Conservation (phyloP, 1,140 invertebrate species). For the Papilio glaucus region DNA sequence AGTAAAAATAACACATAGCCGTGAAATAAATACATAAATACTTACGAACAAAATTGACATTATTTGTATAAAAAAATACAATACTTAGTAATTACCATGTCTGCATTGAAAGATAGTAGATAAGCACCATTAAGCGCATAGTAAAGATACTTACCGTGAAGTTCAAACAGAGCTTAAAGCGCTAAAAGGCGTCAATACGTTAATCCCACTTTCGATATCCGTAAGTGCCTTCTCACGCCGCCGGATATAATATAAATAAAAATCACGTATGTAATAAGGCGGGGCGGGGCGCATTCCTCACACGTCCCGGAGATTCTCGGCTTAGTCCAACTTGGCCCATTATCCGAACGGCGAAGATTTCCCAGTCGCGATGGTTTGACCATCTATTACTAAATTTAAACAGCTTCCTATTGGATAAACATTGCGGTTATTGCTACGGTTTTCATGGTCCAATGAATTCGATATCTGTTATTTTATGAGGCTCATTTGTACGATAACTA, state of each 20-base stretch:
- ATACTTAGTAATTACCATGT: background rate
- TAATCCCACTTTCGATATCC: conserved; percentile 72
- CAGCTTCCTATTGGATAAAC: conserved; percentile 35
- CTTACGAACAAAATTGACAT: no score
- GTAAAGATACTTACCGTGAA: conserved; percentile 59
- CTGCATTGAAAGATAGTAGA: background rate
- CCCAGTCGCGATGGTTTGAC: conserved; percentile 38
- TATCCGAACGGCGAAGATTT: conserved; percentile 49
- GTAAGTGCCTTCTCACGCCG: conserved; percentile 46
- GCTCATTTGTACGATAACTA: conserved; percentile 19
- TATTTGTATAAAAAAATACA: background rate
- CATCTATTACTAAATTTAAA: conserved; percentile 45
- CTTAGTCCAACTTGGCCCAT: conserved; percentile 75
- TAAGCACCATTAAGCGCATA: conserved; percentile 16
- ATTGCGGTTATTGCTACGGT: conserved; percentile 35
- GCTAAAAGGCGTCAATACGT: conserved; percentile 64
- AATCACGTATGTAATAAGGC: conserved; percentile 82
- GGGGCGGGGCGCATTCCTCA: conserved; percentile 67
- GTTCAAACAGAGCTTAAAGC: conserved; percentile 55
- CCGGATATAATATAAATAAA: conserved; percentile 80
- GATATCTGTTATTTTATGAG: conserved; percentile 38
- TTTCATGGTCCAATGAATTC: conserved; percentile 31
- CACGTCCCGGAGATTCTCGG: conserved; percentile 71
- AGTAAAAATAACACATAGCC: background rate
- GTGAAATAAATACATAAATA: background rate